phyloP scores from a whole-genome alignment of 2,888 invertebrate species.

The Pocota personata region DNA sequence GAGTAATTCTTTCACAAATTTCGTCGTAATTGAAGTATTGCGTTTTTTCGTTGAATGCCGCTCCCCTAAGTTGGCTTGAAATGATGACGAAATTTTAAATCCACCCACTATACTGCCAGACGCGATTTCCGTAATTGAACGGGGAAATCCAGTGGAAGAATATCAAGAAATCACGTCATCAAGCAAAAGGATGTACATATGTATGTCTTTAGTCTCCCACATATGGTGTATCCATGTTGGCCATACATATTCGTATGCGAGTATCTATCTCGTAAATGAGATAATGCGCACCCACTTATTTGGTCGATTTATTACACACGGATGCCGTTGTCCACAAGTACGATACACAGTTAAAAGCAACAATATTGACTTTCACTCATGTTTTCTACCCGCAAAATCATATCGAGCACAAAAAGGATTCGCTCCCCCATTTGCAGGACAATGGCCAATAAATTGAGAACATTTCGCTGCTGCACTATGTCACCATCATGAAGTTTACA shows the following conservation, averaged over 20 bases:
- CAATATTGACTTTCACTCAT: slow-evolving; percentile 48
- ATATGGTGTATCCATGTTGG: not conserved
- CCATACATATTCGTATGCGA: not conserved
- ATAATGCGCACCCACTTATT: not conserved
- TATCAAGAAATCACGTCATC: slow-evolving; percentile 36
- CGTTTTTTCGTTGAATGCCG: not conserved
- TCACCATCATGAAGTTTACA: slow-evolving; percentile 3
- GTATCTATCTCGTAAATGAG: not conserved
- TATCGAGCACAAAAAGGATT: slow-evolving; percentile 6
- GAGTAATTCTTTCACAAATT: not conserved
- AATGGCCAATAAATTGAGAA: slow-evolving; percentile 44
- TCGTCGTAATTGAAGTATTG: not conserved
- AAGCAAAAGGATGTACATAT: not conserved
- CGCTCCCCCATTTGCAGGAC: slow-evolving; percentile 5
- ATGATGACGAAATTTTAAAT: slow-evolving; percentile 16
- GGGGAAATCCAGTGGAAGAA: not conserved
- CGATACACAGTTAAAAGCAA: slow-evolving; percentile 2
- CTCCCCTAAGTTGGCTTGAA: not conserved
- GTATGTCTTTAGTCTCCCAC: not conserved
- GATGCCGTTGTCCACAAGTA: not conserved
- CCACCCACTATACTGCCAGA: not conserved
- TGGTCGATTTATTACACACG: slow-evolving; percentile 8
- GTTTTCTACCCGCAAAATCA: slow-evolving; percentile 18
- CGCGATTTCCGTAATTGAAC: not conserved
- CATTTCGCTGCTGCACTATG: slow-evolving; percentile 20